These are phyloP conservation scores for Luscinia megarhynchos DNA, from an alignment of 2,797 vertebrate genomes.

Conservation along the genomic window DNA sequence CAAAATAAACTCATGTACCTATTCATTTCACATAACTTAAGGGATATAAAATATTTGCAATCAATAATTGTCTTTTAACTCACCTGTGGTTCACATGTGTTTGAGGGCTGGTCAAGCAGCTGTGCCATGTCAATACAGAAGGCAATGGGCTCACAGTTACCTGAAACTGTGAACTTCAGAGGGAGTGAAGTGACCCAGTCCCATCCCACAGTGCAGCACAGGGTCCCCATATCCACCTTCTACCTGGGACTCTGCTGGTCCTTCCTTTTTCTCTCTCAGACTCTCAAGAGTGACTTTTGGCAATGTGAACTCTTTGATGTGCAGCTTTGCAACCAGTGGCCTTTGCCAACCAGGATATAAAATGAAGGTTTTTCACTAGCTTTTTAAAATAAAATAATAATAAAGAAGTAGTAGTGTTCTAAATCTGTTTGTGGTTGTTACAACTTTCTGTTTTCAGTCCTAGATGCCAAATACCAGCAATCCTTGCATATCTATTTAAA, in stretches of 20 bases:
- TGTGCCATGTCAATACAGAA: accelerated
- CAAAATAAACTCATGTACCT: background rate
- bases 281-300: background rate
- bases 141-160: background rate
- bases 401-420: background rate
- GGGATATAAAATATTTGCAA: background rate
- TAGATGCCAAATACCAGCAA: background rate
- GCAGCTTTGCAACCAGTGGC: background rate
- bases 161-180: background rate
- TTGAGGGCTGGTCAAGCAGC: background rate
- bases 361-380: background rate
- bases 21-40: background rate
- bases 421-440: background rate
- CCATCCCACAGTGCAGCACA: background rate
- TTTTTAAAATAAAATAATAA: background rate
- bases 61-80: background rate
- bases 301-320: background rate
- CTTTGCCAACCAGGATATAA: background rate
- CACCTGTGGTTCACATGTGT: background rate
- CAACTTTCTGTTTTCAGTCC: background rate
- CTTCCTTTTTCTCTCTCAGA: background rate
- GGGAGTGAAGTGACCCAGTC: background rate
- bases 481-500: background rate
- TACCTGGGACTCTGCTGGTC: background rate
- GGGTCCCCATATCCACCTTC: background rate